These are phyloP conservation scores for Epinephelus lanceolatus DNA, from an alignment of 2,113 vertebrate genomes.

Conservation along the genomic window DNA sequence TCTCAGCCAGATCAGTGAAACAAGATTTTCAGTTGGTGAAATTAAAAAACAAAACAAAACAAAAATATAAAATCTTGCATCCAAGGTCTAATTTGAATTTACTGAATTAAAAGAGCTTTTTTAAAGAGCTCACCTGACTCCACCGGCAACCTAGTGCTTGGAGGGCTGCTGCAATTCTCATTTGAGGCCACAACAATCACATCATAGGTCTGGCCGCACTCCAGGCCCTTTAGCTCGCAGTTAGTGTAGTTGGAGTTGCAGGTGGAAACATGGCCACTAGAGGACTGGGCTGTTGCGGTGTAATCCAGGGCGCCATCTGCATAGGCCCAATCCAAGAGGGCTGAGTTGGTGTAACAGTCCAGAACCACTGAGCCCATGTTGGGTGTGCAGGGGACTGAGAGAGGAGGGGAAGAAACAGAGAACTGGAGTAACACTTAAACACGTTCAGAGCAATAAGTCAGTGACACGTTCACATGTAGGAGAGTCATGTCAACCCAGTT, in stretches of 20 bases:
- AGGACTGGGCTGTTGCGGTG: conserved; percentile 59
- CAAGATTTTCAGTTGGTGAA: not conserved
- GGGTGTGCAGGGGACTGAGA: conserved; percentile 82
- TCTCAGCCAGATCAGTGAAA: not conserved
- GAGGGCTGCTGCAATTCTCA: conserved; percentile 69
- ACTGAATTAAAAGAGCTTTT: not conserved
- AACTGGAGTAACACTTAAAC: not conserved
- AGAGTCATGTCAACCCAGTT: not conserved
- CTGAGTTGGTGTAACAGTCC: conserved; percentile 78
- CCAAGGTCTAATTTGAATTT: not conserved
- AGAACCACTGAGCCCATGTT: conserved; percentile 51
- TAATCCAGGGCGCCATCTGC: conserved; percentile 70
- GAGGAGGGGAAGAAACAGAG: not conserved
- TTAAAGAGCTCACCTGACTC: conserved; percentile 74
- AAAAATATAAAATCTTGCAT: not conserved
- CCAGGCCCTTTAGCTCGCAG: conserved; percentile 77
- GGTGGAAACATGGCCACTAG: conserved; percentile 33
- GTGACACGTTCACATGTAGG: not conserved
- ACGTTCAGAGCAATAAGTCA: not conserved
- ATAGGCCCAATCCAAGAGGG: conserved; percentile 71
- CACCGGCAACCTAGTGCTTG: conserved; percentile 58
- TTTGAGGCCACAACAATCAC: conserved; percentile 72
- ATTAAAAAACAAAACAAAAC: not conserved
- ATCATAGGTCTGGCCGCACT: conserved; percentile 76
- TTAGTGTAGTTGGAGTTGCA: conserved; percentile 76